Evolutionary conservation across 2,888 invertebrate species (phyloP).

Genomic region (Archaeoteleia sp.): DNA sequence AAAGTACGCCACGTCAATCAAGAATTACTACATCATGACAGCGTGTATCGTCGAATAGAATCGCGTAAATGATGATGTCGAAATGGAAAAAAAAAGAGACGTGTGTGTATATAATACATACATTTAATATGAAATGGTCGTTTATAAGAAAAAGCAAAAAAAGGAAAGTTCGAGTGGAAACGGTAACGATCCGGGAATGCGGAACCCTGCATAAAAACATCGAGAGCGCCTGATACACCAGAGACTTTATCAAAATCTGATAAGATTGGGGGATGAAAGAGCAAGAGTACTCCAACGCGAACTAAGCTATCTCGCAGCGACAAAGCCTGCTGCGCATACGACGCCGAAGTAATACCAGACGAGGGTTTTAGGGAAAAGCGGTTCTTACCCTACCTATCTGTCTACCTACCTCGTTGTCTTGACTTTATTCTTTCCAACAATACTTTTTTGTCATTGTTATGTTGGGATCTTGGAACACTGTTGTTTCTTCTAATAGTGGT

Average conservation of each 20-base stretch:
- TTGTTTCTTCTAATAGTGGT: too few species aligned
- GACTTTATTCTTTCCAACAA: too few species aligned
- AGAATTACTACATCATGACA: conserved; percentile 15
- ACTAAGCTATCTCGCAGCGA: conserved; percentile 14
- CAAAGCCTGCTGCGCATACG: conserved; percentile 36
- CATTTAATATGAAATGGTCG: too few species aligned
- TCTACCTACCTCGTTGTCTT: conserved; percentile 10
- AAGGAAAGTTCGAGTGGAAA: too few species aligned
- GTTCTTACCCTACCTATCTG: conserved; percentile 26
- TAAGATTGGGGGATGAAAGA: conserved; percentile 51
- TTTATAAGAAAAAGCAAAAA: not conserved
- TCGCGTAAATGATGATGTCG: not conserved
- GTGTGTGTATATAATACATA: too few species aligned
- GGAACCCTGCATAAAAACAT: conserved; percentile 62
- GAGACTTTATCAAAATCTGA: conserved; percentile 58
- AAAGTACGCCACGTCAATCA: conserved; percentile 10
- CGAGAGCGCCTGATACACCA: conserved; percentile 61
- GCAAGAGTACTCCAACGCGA: conserved; percentile 22
- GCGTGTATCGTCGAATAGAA: conserved; percentile 8
- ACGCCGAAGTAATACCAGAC: conserved; percentile 22
- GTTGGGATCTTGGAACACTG: too few species aligned
- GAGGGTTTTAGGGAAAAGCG: conserved; percentile 28
- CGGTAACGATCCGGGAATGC: conserved; percentile 23
- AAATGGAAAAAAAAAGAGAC: not conserved
- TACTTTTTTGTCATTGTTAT: too few species aligned